Evolutionary conservation across 2,113 vertebrate species (phyloP), one percentile per base, ranked within the genome.

Genomic region (Nycticorax nycticorax): DNA sequence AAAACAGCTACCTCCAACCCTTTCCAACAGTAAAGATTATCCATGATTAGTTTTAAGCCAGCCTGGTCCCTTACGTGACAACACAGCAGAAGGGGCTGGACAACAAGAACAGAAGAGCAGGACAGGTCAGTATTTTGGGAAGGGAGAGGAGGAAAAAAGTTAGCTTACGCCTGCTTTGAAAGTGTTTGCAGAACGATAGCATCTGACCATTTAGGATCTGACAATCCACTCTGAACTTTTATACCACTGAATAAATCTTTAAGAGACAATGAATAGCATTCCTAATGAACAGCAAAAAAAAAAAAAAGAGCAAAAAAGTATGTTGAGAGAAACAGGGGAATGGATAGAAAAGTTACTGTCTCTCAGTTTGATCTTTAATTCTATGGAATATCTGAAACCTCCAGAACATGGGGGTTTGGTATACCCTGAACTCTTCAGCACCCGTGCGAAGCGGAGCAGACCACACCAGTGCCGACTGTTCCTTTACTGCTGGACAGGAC

Each of bases 381-480:
- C 9, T 21, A 21, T 0, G 7, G 35, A 60, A 74, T 8, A 89
- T 9, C 10, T 37, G 53, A 73, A 43, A 27, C 16, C 20, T 57
- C 35, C 45, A 57, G n/a, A 79, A 47, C 3, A 24, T 0, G 8
- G 48, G 16, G 12, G 4, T 63, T 52, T 56, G 43, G 19, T 16
- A 27, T 4, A 17, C 6, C 17, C 67, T 35, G 67, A 82, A 26
- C 48, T 37, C 32, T 27, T n/a, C 26, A 76, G 73, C 59, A 13
- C 19, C 55, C 52, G 2, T 0, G 7, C 39, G 48, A 60, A 47
- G 63, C 68, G 43, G 23, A 78, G 48, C 32, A 79, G 56, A 56
- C 33, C 1, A 0, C 8, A 9, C 27, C 43, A 56, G 18, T 6
- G 14, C 10, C 3, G 0, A 21, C 3, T 37, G 35, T 27, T 64